Percentiles rank a stretch among this genome's conserved stretches.
Evolutionary conservation across 2,113 vertebrate species (phyloP).

Genomic region (Percina caprodes): DNA sequence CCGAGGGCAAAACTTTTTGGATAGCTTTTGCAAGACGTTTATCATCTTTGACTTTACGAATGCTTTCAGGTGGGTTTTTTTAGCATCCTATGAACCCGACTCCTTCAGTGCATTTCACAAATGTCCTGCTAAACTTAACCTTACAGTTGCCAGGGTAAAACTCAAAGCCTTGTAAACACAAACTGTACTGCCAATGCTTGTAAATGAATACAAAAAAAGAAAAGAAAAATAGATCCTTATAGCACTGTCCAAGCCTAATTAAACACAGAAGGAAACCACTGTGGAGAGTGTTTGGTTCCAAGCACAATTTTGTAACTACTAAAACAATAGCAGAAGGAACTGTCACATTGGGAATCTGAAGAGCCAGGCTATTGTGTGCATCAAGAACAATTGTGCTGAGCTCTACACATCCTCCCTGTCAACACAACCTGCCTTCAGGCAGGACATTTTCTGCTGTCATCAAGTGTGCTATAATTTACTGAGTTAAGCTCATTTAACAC

Average conservation of each 20-base stretch:
- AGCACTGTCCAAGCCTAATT: not conserved
- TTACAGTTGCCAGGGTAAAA: conserved; percentile 51
- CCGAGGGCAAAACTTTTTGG: conserved; percentile 16
- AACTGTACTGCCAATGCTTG: not conserved
- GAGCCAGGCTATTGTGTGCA: not conserved
- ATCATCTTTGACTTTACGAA: conserved; percentile 53
- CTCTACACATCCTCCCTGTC: conserved; percentile 10
- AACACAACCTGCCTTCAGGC: conserved; percentile 29
- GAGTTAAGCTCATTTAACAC: conserved; percentile 23
- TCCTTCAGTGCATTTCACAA: conserved; percentile 35
- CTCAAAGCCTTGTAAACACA: conserved; percentile 16
- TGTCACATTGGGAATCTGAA: not conserved
- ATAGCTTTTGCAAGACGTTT: conserved; percentile 33
- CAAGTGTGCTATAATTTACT: conserved; percentile 7
- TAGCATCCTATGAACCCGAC: conserved; percentile 53
- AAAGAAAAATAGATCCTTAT: not conserved
- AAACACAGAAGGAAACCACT: too few species aligned
- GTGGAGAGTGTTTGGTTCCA: not conserved
- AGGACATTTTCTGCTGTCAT: conserved; percentile 42
- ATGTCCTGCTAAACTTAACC: conserved; percentile 72
- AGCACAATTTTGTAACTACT: not conserved
- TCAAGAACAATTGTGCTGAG: not conserved
- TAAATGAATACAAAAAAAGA: not conserved
- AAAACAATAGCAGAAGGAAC: not conserved
- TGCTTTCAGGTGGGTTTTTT: conserved; percentile 39